Evolutionary conservation across 2,797 vertebrate genomes (phyloP), one percentile per base, ranked within the genome.

Genomic region (Chloroceryle amazona): DNA sequence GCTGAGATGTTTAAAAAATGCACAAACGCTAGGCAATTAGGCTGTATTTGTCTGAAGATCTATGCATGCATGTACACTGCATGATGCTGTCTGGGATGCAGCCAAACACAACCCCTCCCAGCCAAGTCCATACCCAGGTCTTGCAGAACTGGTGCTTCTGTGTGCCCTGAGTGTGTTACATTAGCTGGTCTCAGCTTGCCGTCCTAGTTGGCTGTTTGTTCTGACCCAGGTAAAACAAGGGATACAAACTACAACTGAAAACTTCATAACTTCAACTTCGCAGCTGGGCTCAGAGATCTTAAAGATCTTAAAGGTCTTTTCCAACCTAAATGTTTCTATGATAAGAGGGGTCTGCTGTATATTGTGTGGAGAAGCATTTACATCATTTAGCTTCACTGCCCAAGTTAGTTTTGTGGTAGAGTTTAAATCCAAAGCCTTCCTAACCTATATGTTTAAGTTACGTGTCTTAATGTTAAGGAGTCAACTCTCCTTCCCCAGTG

Each of bases 351-450:
- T 78, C 49, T 63, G 63, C 26, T 71, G 14, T 49, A 2, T 23
- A 6, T 10, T 46, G 2, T 22, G 7, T 4, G 39, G 46, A 90
- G 75, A 76, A 61, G 33, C n/a, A 25, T 67, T 88, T 83, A 29
- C 1, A 41, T 17, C 33, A 19, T 51, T 13, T 57, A 33, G 39
- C 18, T 75, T 82, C 6, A 68, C 35, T 60, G 35, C 18, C 41
- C 23, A 15, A 20, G 19, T 58, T 58, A 52, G 12, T 29, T 33
- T 52, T 81, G 57, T 79, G 37, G 19, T 9, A 21, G 70, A 22
- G 22, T 79, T 92, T 57, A 74, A 93, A 58, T 72, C 29, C 28
- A 91, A 81, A 90, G 23, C 8, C 9, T 25, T 91, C 41, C 18
- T 61, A 78, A 52, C 5, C 8, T 63, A 0, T 29, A 13, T 42